Evolutionary conservation across 2,888 invertebrate species (phyloP).

Genomic region (Trachelus stipa): DNA sequence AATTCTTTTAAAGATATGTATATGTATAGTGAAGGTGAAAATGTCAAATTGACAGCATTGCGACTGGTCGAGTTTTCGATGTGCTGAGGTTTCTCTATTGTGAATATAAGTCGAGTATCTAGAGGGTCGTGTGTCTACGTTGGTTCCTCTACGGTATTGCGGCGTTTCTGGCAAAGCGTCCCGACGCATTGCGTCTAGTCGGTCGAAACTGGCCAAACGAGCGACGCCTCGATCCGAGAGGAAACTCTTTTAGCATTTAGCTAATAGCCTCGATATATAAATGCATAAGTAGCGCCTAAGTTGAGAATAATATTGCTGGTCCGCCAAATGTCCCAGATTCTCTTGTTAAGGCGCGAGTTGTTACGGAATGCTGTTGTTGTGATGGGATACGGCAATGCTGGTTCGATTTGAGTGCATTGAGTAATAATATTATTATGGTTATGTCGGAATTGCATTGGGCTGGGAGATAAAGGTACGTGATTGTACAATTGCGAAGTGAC

Average conservation of each 20-base stretch:
- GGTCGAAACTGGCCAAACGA: slow-evolving; percentile 16
- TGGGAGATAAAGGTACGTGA: neutral
- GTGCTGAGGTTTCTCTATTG: neutral
- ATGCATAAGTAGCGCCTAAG: slow-evolving; percentile 10
- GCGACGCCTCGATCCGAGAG: slow-evolving; percentile 25
- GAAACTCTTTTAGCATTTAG: slow-evolving; percentile 29
- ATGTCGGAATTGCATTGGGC: neutral
- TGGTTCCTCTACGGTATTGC: slow-evolving; percentile 34
- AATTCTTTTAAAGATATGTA: neutral
- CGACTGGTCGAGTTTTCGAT: neutral
- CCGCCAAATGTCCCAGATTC: slow-evolving; percentile 36
- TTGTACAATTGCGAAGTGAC: neutral
- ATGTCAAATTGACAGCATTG: neutral
- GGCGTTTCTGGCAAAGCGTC: slow-evolving; percentile 46
- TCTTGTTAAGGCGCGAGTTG: slow-evolving; percentile 32
- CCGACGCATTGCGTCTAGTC: slow-evolving; percentile 56
- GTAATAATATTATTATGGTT: neutral
- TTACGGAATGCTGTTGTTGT: slow-evolving; percentile 3
- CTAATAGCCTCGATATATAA: slow-evolving; percentile 21
- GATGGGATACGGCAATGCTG: neutral
- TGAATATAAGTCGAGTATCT: neutral
- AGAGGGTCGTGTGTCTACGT: neutral
- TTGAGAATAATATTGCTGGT: slow-evolving; percentile 24
- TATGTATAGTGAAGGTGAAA: neutral
- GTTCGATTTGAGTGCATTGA: slow-evolving; percentile 14